Base-by-base conservation (phyloP, 2,888 invertebrate genomes). In the Endotricha flammealis region DNA sequence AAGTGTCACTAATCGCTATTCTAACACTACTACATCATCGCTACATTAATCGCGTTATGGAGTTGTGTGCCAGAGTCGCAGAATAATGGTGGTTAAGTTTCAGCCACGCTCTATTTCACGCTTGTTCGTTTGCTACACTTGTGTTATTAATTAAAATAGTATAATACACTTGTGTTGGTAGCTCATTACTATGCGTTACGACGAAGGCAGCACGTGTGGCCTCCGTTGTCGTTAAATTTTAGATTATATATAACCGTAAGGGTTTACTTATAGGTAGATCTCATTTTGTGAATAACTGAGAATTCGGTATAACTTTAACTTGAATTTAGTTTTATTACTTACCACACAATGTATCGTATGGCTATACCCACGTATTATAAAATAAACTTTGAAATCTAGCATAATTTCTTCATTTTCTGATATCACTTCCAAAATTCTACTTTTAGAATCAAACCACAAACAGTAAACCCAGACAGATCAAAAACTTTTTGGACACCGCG, bases 71-170 rank as follows among this genome's bases (percentile, higher is more conserved):
- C 65, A 70, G 61, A 66, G 57, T 58, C 57, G 46, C 57, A 65
- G 62, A 66, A 68, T 68, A 68, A 69, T 66, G 54, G 63, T 57
- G 54, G 65, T 61, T 63, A 48, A 64, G 56, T 64, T 68, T 57
- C 53, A 54, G 51, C 57, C 57, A 65, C 54, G 68, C 64, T 69
- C 67, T 64, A 68, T 63, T 70, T 70, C 68, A 57, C 58, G 46
- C 49, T 51, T 38, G 51, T 54, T 55, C 53, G 48, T 52, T 61
- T 50, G 46, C 44, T 50, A 47, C 50, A 54, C 53, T 59, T 49
- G 48, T 47, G 51, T 54, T 68, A 63, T 64, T 64, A 65, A 64
- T 64, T 57, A 63, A 64, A 66, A 60, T 56, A 53, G 50, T 53
- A 45, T 14, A 24, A 44, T n/a, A n/a, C n/a, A n/a, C n/a, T 36